These are phyloP conservation scores for Pachyrhynchus sulphureomaculatus DNA, from an alignment of 1,140 invertebrate genomes.

Conservation along the genomic window DNA sequence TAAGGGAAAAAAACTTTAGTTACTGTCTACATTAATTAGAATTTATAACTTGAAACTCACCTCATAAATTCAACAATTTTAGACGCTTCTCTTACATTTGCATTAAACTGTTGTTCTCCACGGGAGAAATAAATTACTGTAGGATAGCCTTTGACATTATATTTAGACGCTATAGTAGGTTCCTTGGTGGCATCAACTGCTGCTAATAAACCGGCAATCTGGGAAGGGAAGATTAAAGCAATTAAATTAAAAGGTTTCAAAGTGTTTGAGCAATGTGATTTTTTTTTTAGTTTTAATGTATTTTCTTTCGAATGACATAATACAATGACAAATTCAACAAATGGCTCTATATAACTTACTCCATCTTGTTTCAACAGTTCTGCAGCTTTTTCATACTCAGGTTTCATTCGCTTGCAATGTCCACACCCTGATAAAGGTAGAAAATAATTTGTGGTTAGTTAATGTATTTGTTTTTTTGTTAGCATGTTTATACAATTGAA, in stretches of 20 bases:
- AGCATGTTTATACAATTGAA: too few species aligned
- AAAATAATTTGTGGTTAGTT: not conserved
- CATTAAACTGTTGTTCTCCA: slow-evolving; percentile 77
- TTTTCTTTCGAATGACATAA: too few species aligned
- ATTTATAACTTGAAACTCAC: too few species aligned
- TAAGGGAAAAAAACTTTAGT: too few species aligned
- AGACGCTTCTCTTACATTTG: slow-evolving; percentile 70
- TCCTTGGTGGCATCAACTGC: slow-evolving; percentile 84
- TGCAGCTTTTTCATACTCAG: slow-evolving; percentile 78
- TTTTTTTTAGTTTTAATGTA: too few species aligned
- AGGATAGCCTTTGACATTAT: slow-evolving; percentile 79
- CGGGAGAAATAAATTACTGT: slow-evolving; percentile 79
- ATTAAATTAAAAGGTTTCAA: too few species aligned
- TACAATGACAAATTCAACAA: too few species aligned
- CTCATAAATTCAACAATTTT: slow-evolving; percentile 80
- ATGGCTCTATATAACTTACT: too few species aligned
- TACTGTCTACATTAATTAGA: too few species aligned
- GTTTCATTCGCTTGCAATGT: slow-evolving; percentile 78
- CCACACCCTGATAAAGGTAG: slow-evolving; percentile 66
- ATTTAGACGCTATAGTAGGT: slow-evolving; percentile 63
- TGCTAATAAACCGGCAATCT: slow-evolving; percentile 72
- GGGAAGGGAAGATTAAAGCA: slow-evolving; percentile 23
- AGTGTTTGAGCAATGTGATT: too few species aligned
- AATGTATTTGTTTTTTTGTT: too few species aligned
- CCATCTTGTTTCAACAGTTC: slow-evolving; percentile 64